A percentile compares a stretch with the other conserved stretches of the same genome.
Evolutionary conservation across 1,140 invertebrate species (phyloP).

Genomic region (Drosophila prosaltans): DNA sequence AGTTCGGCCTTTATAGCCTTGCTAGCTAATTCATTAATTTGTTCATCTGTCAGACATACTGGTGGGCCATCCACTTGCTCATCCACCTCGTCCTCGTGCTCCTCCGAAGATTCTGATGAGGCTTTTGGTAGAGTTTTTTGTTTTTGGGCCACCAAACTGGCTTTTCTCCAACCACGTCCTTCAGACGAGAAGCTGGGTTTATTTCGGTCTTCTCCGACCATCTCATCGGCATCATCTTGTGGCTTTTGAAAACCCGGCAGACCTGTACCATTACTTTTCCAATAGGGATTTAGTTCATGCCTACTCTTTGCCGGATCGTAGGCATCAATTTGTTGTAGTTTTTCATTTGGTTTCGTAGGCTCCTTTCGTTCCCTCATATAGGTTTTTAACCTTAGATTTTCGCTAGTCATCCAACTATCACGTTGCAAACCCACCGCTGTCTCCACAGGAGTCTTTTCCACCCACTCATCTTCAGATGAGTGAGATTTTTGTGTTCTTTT

Average conservation of each 20-base stretch:
- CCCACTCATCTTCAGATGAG: constrained; percentile 65
- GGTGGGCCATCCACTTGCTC: constrained; percentile 55
- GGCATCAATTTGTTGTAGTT: constrained; percentile 85
- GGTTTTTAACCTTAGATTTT: constrained; percentile 84
- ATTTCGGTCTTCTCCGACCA: not conserved
- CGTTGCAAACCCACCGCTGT: constrained; percentile 51
- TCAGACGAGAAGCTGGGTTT: not conserved
- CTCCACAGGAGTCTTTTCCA: constrained; percentile 45
- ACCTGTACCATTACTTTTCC: constrained; percentile 94
- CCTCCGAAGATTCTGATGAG: not conserved
- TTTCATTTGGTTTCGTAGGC: constrained; percentile 81
- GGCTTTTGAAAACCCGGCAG: constrained; percentile 87
- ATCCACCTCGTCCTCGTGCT: constrained; percentile 15
- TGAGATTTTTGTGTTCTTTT: constrained; percentile 45
- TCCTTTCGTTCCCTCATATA: constrained; percentile 82
- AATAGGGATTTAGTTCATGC: constrained; percentile 95
- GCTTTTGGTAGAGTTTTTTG: not conserved
- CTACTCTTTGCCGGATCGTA: constrained; percentile 89
- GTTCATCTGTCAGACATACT: constrained; percentile 87
- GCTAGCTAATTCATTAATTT: constrained; percentile 94
- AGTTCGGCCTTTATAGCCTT: constrained; percentile 96
- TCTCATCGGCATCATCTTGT: constrained; percentile 34
- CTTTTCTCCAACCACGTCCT: constrained; percentile 49
- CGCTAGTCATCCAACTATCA: constrained; percentile 86
- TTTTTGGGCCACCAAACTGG: not conserved